Conservation (phyloP, 2,797 vertebrate species). For the Liparis tanakae region DNA sequence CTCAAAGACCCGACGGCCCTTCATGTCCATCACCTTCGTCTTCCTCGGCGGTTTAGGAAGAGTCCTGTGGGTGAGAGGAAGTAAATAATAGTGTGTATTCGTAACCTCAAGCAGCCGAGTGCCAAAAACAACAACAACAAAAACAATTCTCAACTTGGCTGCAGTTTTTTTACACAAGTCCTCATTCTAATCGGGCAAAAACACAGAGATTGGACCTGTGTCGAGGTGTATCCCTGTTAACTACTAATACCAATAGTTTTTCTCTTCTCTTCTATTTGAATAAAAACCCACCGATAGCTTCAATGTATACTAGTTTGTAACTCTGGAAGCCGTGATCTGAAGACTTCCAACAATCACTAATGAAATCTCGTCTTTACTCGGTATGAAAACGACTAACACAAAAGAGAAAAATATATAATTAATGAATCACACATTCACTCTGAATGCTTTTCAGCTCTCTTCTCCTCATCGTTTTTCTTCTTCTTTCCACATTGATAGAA, state of each 20-base stretch:
- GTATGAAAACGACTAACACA: background rate
- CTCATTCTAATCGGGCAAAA: background rate
- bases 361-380: slow-evolving; percentile 1
- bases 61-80: slow-evolving; percentile 85
- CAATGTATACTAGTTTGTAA: slow-evolving; percentile 5
- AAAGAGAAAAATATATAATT: background rate
- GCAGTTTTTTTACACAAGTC: slow-evolving; percentile 31
- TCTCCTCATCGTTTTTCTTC: background rate
- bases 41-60: slow-evolving; percentile 87
- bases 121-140: background rate
- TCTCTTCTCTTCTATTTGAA: no score
- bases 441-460: slow-evolving; percentile 2
- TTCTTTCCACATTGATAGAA: background rate
- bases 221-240: no score
- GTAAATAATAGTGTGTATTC: no score
- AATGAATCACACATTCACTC: background rate
- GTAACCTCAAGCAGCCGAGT: slow-evolving; percentile 33
- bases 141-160: slow-evolving; percentile 25
- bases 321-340: background rate
- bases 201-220: no score
- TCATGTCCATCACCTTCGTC: slow-evolving; percentile 80
- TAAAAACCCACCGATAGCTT: background rate
- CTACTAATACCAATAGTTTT: no score
- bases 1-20: slow-evolving; percentile 87
- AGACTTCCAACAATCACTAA: slow-evolving; percentile 14